Base-by-base conservation (phyloP, 2,888 invertebrate genomes). In the Erebia aethiops region DNA sequence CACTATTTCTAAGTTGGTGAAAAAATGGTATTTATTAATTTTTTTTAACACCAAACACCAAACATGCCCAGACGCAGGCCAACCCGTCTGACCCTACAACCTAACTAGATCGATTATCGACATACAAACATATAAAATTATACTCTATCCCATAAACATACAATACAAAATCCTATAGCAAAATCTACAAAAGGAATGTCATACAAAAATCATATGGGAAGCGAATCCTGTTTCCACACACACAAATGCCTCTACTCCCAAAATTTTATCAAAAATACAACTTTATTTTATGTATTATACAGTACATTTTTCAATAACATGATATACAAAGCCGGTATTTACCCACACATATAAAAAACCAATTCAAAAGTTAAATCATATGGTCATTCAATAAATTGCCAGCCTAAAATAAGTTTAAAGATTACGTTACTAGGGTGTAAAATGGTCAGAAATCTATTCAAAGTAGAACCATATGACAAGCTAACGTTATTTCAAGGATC, bases 131-230 rank as follows among this genome's bases (percentile, higher is more conserved):
- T 41, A 21, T 49, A 9, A 86, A 78, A 78, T 76, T 73, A n/a
- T 68, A 77, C 83, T 76, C 77, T 86, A 82, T 26, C 0, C 0
- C 0, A 0, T 0, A 0, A 0, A 0, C 0, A 18, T 82, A 87
- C 69, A 77, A 73, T 64, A 63, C 41, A 82, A 76, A 80, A 76
- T 80, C 61, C 65, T 41, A 72, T 70, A 26, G 16, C 21, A 14
- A 18, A 13, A 63, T 58, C 65, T 70, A 75, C 77, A 78, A 82
- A 84, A 81, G 89, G 89, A 90, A 90, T 91, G 89, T 84, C 84
- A 87, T 84, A 90, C 89, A 88, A 87, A 89, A 89, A 90, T 90
- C 90, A 90, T 91, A 90, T 91, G 90, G 89, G 89, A 88, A 87
- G 82, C 82, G 78, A 87, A 90, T 90, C 90, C 89, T 87, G 90